Percentiles rank a stretch among this genome's conserved stretches.
Conservation (phyloP, 1,140 invertebrate species). For the Phortica variegata region DNA sequence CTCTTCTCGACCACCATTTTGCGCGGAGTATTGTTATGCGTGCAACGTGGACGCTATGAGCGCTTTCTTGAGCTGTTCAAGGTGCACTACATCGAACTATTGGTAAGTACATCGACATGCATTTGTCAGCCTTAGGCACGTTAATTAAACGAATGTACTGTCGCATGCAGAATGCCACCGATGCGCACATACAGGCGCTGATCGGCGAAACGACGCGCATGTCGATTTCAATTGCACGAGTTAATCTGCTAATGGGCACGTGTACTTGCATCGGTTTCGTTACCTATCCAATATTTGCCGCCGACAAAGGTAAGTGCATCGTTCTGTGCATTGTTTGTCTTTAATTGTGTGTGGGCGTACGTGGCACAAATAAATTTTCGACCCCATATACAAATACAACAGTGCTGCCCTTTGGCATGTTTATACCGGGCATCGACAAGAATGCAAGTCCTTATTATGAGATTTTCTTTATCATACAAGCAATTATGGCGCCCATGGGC, state of each 20-base stretch:
- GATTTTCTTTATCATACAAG: conserved; percentile 41
- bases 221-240: conserved; percentile 30
- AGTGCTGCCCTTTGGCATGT: conserved; percentile 50
- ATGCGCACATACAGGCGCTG: conserved; percentile 15
- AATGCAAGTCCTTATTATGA: conserved; percentile 43
- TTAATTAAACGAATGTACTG: neutral
- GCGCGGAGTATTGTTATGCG: conserved; percentile 27
- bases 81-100: conserved; percentile 24
- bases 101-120: conserved; percentile 19
- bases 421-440: conserved; percentile 38
- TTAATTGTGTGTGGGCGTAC: conserved; percentile 1
- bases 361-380: neutral
- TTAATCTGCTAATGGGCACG: conserved; percentile 41
- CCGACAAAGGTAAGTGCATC: conserved; percentile 27
- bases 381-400: neutral
- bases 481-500: conserved; percentile 46
- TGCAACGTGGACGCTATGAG: conserved; percentile 35
- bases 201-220: conserved; percentile 28
- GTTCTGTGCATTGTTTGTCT: neutral
- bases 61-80: conserved; percentile 27
- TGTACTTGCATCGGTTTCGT: conserved; percentile 42
- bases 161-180: conserved; percentile 14
- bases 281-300: conserved; percentile 43
- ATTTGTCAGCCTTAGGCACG: conserved; percentile 9
- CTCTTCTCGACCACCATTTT: conserved; percentile 41